Conservation (phyloP, 53 echinoderm and acorn worm species). For the Astropecten irregularis region DNA sequence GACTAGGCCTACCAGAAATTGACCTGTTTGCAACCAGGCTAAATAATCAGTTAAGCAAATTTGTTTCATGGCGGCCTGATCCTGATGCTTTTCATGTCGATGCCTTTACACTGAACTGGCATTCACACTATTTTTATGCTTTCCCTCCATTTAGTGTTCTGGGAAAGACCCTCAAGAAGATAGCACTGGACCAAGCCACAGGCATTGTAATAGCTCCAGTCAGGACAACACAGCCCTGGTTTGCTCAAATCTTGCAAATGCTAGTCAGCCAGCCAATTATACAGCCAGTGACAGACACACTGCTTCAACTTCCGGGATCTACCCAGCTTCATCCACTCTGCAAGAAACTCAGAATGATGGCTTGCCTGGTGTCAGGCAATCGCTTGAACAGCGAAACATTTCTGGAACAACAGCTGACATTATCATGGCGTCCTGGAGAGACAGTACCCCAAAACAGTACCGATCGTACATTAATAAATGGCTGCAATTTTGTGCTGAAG, state of each 20-base stretch:
- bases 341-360: slow-evolving; percentile 16
- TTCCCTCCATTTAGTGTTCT: slow-evolving; percentile 33
- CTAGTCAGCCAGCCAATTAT: slow-evolving; percentile 15
- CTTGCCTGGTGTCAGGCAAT: slow-evolving; percentile 4
- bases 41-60: slow-evolving; percentile 15
- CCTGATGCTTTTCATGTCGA: slow-evolving; percentile 4
- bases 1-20: background rate
- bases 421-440: slow-evolving; percentile 20
- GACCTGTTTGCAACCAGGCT: too few relatives aligned
- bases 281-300: slow-evolving; percentile 23
- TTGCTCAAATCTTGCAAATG: background rate
- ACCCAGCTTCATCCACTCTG: slow-evolving; percentile 28
- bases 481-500: slow-evolving; percentile 37
- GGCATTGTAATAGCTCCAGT: slow-evolving; percentile 9
- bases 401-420: background rate
- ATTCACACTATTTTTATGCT: slow-evolving; percentile 16
- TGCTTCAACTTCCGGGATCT: slow-evolving; percentile 9
- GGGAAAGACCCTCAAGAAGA: background rate
- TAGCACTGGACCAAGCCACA: background rate
- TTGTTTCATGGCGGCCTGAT: slow-evolving; percentile 35
- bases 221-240: slow-evolving; percentile 28
- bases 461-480: slow-evolving; percentile 7
- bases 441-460: slow-evolving; percentile 15
- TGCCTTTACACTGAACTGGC: too few relatives aligned
- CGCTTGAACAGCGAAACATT: background rate